Evolutionary conservation across 2,797 vertebrate species (phyloP), one percentile per base, ranked within the genome.

Genomic region (Poeciliopsis infans): DNA sequence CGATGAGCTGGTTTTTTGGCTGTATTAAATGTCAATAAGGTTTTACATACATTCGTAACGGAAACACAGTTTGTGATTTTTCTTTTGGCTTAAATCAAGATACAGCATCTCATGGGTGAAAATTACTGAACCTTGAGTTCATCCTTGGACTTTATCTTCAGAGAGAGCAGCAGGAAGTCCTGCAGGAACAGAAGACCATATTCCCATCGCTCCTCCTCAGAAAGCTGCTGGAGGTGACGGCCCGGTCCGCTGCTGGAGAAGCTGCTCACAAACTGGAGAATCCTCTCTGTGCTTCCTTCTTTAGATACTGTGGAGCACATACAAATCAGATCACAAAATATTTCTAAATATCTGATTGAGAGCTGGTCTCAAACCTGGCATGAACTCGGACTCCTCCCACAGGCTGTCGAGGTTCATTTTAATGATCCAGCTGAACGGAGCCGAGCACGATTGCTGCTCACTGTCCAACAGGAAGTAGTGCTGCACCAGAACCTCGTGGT

Each of bases 371-470:
- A 36, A 71, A 95, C 95, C 93, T 92, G 91, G 93, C 61, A 93
- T 84, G 68, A 95, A 95, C 61, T 95, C 92, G 0, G 95, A 94
- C 81, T 96, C 96, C 51, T 94, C 95, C 95, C 95, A 96, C 46
- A 96, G 83, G 28, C 79, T 91, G 13, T 96, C 87, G 4, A 94
- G 93, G 20, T 94, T 83, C 33, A 41, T 1, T 47, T 5, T 93
- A 77, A 96, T 72, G 20, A 95, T 87, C 95, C 95, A 96, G 85
- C 95, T 95, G 84, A 96, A 96, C 0, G 95, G 93, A 23, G 94
- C 93, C 5, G 70, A 33, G 69, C 94, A 93, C 3, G 87, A 59
- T 0, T 47, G 78, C 3, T 86, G 88, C 39, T 82, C 83, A 16
- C 64, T 88, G 5, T 92, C 93, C 90, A 95, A 45, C 71, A 78